phyloP scores from a whole-genome alignment of 2,797 vertebrate genomes.

The Parauchenoglanis punctatus region DNA sequence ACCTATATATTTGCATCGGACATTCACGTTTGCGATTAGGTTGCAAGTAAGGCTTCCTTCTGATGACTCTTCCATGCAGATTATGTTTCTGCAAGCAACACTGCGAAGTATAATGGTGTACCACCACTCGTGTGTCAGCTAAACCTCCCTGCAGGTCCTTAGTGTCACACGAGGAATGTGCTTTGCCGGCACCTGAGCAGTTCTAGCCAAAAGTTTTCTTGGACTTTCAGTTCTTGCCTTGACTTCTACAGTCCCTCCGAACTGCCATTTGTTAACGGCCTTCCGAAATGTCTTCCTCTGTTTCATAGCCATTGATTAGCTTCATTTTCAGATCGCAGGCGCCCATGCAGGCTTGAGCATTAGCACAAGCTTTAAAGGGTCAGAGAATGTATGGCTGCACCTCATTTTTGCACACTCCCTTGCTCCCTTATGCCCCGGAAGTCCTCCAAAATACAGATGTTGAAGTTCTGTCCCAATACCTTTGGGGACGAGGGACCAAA shows the following conservation, averaged over 20 bases:
- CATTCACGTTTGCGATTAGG: background rate
- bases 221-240: too few species aligned
- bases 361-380: background rate
- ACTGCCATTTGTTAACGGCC: too few species aligned
- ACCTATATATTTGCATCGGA: background rate
- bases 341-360: too few species aligned
- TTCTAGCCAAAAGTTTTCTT: too few species aligned
- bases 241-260: too few species aligned
- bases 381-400: background rate
- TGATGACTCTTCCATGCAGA: background rate
- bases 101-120: background rate
- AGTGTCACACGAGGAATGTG: background rate
- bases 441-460: too few species aligned
- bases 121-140: background rate
- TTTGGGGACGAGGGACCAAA: too few species aligned
- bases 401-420: too few species aligned
- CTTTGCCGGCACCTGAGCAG: background rate
- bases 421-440: too few species aligned
- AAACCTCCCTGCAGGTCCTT: background rate
- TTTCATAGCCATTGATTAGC: background rate
- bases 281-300: background rate
- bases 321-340: background rate
- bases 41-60: background rate
- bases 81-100: background rate
- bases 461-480: too few species aligned